Percentiles rank a stretch among this genome's conserved stretches.
phyloP scores from a whole-genome alignment of 2,888 invertebrate genomes.

The Heteromyza rotundicornis region DNA sequence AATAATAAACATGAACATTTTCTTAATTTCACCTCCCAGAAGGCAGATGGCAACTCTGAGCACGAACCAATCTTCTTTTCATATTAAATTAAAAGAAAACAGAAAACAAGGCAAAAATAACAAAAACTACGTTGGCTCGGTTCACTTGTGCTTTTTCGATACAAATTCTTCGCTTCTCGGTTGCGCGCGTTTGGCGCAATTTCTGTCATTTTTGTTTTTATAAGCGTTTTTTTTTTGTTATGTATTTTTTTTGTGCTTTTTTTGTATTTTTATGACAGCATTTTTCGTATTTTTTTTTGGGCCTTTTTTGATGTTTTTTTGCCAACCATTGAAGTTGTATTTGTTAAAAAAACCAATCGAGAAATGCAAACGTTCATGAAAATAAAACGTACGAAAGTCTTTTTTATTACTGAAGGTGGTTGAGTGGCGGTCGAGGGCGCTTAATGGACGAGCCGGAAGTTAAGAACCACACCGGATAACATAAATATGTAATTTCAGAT shows the following conservation, averaged over 20 bases:
- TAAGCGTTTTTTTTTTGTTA: slow-evolving; percentile 20
- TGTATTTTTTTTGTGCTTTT: slow-evolving; percentile 13
- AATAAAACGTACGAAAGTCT: too few species aligned
- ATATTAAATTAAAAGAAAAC: slow-evolving; percentile 20
- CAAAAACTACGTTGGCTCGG: slow-evolving; percentile 7
- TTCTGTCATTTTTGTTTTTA: slow-evolving; percentile 37
- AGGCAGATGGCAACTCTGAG: slow-evolving; percentile 30
- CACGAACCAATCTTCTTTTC: slow-evolving; percentile 7
- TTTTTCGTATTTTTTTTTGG: slow-evolving; percentile 18
- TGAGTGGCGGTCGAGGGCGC: too few species aligned
- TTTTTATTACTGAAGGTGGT: too few species aligned
- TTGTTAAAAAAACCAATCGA: too few species aligned
- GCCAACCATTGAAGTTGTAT: too few species aligned
- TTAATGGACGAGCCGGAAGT: too few species aligned
- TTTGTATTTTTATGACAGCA: slow-evolving; percentile 10
- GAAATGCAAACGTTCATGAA: too few species aligned
- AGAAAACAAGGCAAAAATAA: slow-evolving; percentile 12
- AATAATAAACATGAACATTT: slow-evolving; percentile 18
- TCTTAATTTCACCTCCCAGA: too few species aligned
- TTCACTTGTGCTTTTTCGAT: slow-evolving; percentile 5
- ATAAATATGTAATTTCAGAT: too few species aligned
- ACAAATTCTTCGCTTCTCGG: slow-evolving; percentile 6
- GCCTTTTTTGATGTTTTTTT: slow-evolving; percentile 31
- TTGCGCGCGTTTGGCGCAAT: slow-evolving; percentile 34
- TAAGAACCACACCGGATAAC: too few species aligned